Base-by-base conservation (phyloP, 2,797 vertebrate genomes). In the Eulemur coronatus region DNA sequence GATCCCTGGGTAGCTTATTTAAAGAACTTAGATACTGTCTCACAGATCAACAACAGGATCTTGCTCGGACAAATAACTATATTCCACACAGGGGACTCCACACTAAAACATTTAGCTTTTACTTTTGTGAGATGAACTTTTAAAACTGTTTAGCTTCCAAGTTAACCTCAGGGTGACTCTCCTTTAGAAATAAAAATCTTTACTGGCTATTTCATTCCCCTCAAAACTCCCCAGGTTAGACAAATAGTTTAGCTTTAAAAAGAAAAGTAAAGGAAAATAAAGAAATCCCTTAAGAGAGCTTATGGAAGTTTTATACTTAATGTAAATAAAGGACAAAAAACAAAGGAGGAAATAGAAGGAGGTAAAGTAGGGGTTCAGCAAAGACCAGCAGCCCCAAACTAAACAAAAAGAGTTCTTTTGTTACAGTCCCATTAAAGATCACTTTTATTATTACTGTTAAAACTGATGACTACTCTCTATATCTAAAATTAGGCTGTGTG, bases 101-200 rank as follows among this genome's bases (percentile, higher is more conserved):
- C 43, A 67, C 81, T 79, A 57, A 52, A 90, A 89, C 90, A 82
- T 87, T 96, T 91, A 91, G 82, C 91, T 67, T 88, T 89, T 75
- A 82, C 89, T 96, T 97, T 67, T 87, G 91, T 46, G 94, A 98
- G 98, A 98, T 97, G 98, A 96, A 92, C 89, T 94, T 92, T 76
- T 85, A 84, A 98, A 98, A 96, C 84, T 96, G 73, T 98, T 98
- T 97, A 96, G 96, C 81, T 97, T 98, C 97, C 92, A 96, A 92
- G 97, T 96, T 98, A 98, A 98, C 97, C 98, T 98, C 97, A 93
- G 97, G 87, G 92, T 98, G 98, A 98, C 98, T 98, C 96, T 98
- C 78, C 84, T 96, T 97, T 50, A 94, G 98, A 98, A 98, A 96
- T 85, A 92, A 84, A 96, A 73, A 46, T 2, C 86, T 97, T 97